These are phyloP conservation scores for Busseola fusca DNA, from an alignment of 2,888 invertebrate species.

Conservation along the genomic window DNA sequence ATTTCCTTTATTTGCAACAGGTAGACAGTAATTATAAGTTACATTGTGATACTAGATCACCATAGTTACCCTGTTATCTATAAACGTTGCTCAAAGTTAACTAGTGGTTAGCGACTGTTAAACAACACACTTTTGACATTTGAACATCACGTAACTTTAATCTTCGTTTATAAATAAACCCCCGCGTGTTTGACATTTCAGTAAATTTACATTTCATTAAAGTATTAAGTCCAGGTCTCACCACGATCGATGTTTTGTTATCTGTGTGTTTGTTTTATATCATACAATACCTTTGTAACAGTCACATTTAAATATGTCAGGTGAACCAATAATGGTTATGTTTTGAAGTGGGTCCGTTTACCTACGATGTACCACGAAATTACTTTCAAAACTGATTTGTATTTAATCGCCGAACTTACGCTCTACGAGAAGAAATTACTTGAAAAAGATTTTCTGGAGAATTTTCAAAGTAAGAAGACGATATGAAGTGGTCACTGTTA, in stretches of 20 bases:
- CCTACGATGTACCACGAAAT: background rate
- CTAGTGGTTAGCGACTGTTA: too few relatives aligned
- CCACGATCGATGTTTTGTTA: background rate
- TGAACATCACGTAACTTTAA: too few relatives aligned
- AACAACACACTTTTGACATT: too few relatives aligned
- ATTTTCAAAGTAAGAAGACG: background rate
- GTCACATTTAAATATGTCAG: background rate
- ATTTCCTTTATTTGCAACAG: background rate
- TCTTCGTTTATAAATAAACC: too few relatives aligned
- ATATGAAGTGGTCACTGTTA: too few relatives aligned
- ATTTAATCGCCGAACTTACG: background rate
- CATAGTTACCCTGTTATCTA: too few relatives aligned
- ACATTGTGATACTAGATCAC: background rate
- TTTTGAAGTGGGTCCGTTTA: background rate
- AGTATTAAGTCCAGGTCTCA: background rate
- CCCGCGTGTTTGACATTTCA: background rate
- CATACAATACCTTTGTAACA: background rate
- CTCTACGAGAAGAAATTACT: background rate
- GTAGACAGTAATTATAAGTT: background rate
- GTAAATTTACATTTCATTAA: too few relatives aligned
- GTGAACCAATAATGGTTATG: background rate
- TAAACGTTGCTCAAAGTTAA: too few relatives aligned
- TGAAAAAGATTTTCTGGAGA: background rate
- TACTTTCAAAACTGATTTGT: conserved; percentile 9
- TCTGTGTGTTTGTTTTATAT: background rate